These are phyloP conservation scores for Scopus umbretta DNA, from an alignment of 2,113 vertebrate species.

Conservation along the genomic window DNA sequence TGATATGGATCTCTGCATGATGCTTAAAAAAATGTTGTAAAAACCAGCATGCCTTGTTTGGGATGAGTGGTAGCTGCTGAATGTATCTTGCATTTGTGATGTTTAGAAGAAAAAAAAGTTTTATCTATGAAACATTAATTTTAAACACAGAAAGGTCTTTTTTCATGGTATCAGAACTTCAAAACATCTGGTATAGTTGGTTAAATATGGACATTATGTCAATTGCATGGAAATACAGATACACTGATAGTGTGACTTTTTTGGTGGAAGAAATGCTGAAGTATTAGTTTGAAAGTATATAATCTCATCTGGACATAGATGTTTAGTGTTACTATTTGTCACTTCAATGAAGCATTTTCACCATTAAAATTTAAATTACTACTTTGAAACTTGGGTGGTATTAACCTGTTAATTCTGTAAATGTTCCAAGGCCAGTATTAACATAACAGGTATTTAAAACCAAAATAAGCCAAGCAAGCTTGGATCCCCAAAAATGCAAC, in stretches of 20 bases:
- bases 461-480: background rate
- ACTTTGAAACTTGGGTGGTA: background rate
- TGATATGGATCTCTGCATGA: background rate
- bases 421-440: background rate
- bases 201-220: background rate
- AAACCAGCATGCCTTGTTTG: rapidly evolving
- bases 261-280: background rate
- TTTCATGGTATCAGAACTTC: background rate
- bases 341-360: background rate
- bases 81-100: background rate
- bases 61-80: background rate
- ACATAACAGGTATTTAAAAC: background rate
- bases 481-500: background rate
- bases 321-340: background rate
- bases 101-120: background rate
- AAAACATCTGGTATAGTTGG: background rate
- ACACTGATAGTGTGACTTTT: background rate
- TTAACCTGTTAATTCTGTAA: background rate
- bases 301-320: background rate
- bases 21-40: background rate
- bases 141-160: background rate
- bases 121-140: background rate
- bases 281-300: background rate
- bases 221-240: background rate
- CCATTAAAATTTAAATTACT: background rate